Percentiles rank a stretch among this genome's conserved stretches.
Evolutionary conservation across 1,140 invertebrate genomes (phyloP).

Genomic region (Sesamia nonagrioides): DNA sequence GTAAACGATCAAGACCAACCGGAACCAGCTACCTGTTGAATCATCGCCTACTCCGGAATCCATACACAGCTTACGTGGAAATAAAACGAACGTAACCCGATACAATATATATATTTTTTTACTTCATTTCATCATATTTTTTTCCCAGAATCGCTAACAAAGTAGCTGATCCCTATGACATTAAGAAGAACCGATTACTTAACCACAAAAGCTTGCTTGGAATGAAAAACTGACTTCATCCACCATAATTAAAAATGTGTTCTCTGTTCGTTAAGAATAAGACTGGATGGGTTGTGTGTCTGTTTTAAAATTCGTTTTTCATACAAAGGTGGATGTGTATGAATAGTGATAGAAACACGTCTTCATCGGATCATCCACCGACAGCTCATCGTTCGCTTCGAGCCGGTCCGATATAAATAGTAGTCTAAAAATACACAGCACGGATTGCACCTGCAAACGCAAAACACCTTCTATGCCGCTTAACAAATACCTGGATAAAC

Average conservation of each 20-base stretch:
- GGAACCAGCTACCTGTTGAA: slow-evolving; percentile 36
- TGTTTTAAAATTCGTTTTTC: slow-evolving; percentile 9
- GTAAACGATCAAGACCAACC: slow-evolving; percentile 48
- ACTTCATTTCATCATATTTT: slow-evolving; percentile 1
- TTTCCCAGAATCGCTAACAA: background rate
- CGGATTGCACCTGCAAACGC: slow-evolving; percentile 77
- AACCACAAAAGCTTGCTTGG: background rate
- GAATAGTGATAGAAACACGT: slow-evolving; percentile 48
- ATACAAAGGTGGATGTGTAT: slow-evolving; percentile 11
- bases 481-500: slow-evolving; percentile 49
- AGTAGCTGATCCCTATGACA: background rate
- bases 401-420: slow-evolving; percentile 84
- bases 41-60: slow-evolving; percentile 32
- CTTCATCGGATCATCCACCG: slow-evolving; percentile 64
- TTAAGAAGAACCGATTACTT: slow-evolving; percentile 15
- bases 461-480: slow-evolving; percentile 53
- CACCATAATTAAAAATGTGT: slow-evolving; percentile 17
- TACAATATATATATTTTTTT: slow-evolving; percentile 13
- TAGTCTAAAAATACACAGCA: slow-evolving; percentile 78
- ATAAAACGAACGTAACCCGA: slow-evolving; percentile 30
- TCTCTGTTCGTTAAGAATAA: background rate
- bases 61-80: slow-evolving; percentile 21
- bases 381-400: slow-evolving; percentile 62
- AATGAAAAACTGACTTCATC: slow-evolving; percentile 2
- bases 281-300: background rate